Evolutionary conservation across 2,888 invertebrate genomes (phyloP), one percentile per base, ranked within the genome.

Genomic region (Campopleginae sp.): DNA sequence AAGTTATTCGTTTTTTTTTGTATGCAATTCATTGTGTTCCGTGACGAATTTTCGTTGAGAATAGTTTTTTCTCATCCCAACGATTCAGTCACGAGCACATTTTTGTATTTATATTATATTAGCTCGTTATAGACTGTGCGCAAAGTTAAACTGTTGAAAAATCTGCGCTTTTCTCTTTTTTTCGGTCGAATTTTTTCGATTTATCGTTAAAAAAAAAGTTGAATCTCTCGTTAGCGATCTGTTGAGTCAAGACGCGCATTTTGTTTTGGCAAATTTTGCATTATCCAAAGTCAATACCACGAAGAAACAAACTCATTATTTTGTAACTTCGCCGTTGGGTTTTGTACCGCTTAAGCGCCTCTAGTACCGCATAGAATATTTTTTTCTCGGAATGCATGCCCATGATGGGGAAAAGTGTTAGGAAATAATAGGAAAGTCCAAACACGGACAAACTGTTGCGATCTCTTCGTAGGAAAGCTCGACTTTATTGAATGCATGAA

Each of bases 61-160:
- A 65, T 51, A 27, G 5, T 72, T 54, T 27, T 42, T 58, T 23
- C 71, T 74, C 31, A 48, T 48, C 1, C 38, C 72, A 66, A 38
- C 10, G 61, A 79, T 54, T 51, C 12, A 23, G 72, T 72, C 72
- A 58, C 51, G 54, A 77, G 19, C 77, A 31, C 31, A 46, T 65
- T 58, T 23, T 42, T 68, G 65, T 74, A 74, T 70, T 81, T 31
- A 80, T 79, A 78, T 77, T 84, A 84, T 80, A 85, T 85, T 78
- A 66, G 74, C 48, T 78, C 68, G 81, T 85, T 81, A 81, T 70
- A 68, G 54, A 75, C 33, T 54, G 17, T 38, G 78, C 75, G 74
- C 68, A 74, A 81, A 78, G 66, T 78, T 74, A 33, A 72, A 61
- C 65, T 74, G 51, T 65, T 74, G 42, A 23, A 70, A 17, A 38